phyloP scores from a whole-genome alignment of 37 sponge, comb jelly and placozoan genomes.

The Dysidea cf. avara region DNA sequence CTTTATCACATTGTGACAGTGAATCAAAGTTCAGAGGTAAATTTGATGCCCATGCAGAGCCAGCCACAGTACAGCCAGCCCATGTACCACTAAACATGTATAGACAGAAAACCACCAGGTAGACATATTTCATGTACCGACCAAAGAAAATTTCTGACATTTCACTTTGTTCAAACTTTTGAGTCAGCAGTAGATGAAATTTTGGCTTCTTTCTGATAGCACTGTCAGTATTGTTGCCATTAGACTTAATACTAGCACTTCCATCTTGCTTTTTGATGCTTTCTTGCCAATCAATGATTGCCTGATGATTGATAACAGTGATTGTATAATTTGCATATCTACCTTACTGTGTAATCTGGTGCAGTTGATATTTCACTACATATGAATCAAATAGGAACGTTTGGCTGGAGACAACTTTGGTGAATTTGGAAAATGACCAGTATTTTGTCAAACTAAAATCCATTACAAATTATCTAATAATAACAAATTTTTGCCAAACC shows the following conservation, averaged over 20 bases:
- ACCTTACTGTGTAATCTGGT: background rate
- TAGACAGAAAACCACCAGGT: slow-evolving; percentile 58
- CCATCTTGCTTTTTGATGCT: background rate
- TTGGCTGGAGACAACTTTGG: no score
- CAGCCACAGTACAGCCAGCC: slow-evolving; percentile 78
- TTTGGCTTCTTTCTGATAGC: background rate
- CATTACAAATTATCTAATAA: no score
- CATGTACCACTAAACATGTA: slow-evolving; percentile 57
- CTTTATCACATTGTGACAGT: slow-evolving; percentile 49
- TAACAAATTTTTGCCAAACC: no score
- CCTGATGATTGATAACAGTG: background rate
- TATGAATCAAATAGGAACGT: no score
- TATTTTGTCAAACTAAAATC: no score
- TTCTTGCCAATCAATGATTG: no score
- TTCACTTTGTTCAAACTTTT: slow-evolving; percentile 83
- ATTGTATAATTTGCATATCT: background rate
- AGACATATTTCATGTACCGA: slow-evolving; percentile 48
- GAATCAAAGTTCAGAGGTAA: slow-evolving; percentile 64
- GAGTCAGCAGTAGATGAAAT: slow-evolving; percentile 35
- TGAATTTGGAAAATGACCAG: no score
- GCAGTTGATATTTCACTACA: no score
- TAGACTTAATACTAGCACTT: background rate
- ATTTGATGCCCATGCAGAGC: slow-evolving; percentile 85
- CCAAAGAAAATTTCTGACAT: slow-evolving; percentile 69
- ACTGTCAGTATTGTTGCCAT: background rate